These are phyloP conservation scores for Branchipolynoe longqiensis DNA, from an alignment of 2,888 invertebrate species.

Conservation along the genomic window DNA sequence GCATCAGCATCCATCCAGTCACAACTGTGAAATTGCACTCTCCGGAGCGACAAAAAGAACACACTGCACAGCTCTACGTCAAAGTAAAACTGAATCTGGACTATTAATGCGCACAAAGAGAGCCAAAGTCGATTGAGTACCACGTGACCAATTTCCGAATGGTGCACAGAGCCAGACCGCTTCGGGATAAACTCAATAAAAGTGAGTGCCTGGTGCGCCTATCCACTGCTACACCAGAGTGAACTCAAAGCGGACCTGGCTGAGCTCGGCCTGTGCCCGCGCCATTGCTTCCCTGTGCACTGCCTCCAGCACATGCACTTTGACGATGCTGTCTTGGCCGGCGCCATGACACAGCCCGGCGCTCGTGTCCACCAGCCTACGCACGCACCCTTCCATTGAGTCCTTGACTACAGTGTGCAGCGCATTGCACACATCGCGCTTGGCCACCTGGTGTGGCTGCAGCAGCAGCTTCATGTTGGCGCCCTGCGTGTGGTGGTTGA, in stretches of 20 bases:
- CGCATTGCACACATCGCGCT: neutral
- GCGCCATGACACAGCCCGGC: neutral
- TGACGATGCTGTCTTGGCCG: neutral
- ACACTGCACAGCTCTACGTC: too few species aligned
- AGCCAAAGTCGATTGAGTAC: too few species aligned
- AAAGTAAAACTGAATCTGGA: too few species aligned
- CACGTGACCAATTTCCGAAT: neutral
- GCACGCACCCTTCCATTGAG: conserved; percentile 36
- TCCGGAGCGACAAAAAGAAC: too few species aligned
- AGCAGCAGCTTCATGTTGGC: conserved; percentile 39
- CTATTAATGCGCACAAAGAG: too few species aligned
- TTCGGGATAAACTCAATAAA: neutral
- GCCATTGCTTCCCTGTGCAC: neutral
- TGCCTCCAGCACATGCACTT: conserved; percentile 5
- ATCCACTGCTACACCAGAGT: conserved; percentile 1
- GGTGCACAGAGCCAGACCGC: neutral
- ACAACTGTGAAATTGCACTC: too few species aligned
- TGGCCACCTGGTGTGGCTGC: conserved; percentile 1
- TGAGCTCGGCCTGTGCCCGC: neutral
- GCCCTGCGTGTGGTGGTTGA: neutral
- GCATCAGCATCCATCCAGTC: too few species aligned
- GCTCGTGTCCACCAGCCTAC: conserved; percentile 4
- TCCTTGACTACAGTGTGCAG: conserved; percentile 36
- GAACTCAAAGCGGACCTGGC: conserved; percentile 1
- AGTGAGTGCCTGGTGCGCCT: neutral